Conservation (phyloP, 2,888 invertebrate species). For the Vesta saturnalis region DNA sequence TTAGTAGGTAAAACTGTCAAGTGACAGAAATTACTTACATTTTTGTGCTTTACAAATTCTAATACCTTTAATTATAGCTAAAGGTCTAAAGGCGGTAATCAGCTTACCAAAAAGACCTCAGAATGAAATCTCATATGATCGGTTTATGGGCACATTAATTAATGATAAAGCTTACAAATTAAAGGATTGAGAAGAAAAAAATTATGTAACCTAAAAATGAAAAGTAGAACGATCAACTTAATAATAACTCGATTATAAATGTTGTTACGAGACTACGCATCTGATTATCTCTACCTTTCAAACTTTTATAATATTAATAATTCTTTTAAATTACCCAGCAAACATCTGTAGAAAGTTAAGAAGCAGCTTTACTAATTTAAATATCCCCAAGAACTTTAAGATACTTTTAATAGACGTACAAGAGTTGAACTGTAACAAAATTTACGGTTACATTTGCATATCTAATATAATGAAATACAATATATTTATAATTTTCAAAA, state of each 20-base stretch:
- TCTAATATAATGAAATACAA: not conserved
- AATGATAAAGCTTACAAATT: no score
- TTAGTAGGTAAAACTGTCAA: no score
- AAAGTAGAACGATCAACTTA: not conserved
- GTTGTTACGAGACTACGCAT: not conserved
- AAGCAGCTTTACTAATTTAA: constrained; percentile 13
- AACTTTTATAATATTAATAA: constrained; percentile 15
- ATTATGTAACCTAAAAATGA: no score
- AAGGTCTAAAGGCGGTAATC: no score
- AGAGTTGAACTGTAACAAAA: constrained; percentile 14
- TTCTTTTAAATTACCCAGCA: constrained; percentile 13
- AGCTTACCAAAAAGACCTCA: no score
- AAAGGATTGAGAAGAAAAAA: no score
- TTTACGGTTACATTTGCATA: constrained; percentile 12
- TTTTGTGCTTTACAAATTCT: no score
- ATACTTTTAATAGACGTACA: constrained; percentile 13
- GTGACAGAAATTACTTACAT: no score
- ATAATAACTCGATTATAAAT: not conserved
- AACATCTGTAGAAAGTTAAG: constrained; percentile 18
- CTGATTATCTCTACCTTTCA: not conserved
- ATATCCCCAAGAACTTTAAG: constrained; percentile 7
- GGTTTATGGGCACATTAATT: no score
- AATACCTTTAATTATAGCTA: no score
- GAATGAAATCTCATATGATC: no score
- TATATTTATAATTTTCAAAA: no score